Percentiles rank a stretch among this genome's conserved stretches.
These are phyloP conservation scores for Alosa sapidissima DNA, from an alignment of 2,797 vertebrate genomes.

Conservation along the genomic window DNA sequence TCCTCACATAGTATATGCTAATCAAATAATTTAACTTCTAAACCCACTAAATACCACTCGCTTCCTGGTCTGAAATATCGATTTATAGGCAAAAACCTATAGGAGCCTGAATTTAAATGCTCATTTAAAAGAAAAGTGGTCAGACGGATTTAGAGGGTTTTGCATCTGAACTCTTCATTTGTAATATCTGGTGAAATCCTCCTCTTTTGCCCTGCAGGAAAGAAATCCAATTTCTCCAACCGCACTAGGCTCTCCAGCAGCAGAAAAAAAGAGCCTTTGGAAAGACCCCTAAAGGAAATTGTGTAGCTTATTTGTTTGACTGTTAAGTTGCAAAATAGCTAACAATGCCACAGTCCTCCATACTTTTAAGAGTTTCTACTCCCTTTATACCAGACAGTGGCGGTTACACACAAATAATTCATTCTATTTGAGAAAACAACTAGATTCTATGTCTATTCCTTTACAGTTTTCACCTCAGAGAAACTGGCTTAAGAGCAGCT, in stretches of 20 bases:
- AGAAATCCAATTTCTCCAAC: neutral
- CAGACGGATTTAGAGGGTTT: no score
- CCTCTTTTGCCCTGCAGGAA: neutral
- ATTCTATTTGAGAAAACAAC: neutral
- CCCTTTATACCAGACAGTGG: neutral
- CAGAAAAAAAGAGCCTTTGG: neutral
- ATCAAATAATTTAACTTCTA: no score
- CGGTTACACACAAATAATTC: neutral
- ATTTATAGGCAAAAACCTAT: no score
- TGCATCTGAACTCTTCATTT: no score
- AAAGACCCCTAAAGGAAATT: neutral
- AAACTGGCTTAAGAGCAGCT: neutral
- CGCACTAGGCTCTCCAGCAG: neutral
- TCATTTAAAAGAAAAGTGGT: no score
- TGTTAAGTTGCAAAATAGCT: neutral
- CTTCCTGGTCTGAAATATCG: no score
- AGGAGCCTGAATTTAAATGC: no score
- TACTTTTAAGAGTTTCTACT: neutral
- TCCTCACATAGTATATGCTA: no score
- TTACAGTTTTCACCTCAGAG: constrained; percentile 9
- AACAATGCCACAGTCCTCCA: neutral
- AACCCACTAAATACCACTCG: no score
- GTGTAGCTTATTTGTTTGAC: neutral
- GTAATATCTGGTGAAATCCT: neutral
- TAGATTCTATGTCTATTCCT: neutral